Evolutionary conservation across 2,113 vertebrate species (phyloP).

Genomic region (Gila orcuttii): DNA sequence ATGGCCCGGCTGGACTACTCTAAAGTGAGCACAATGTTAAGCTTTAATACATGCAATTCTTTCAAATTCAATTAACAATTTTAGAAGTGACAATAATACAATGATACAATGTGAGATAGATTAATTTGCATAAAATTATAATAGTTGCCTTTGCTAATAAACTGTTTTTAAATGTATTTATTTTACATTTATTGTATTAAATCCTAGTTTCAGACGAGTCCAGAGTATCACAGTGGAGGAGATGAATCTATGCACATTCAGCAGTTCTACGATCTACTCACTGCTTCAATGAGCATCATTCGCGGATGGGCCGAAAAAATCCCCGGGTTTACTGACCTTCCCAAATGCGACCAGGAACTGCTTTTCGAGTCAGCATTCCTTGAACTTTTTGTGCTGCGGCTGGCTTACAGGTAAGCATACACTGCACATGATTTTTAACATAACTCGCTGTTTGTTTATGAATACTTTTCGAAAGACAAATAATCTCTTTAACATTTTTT

Average conservation of each 20-base stretch:
- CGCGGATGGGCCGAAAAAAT: constrained; percentile 93
- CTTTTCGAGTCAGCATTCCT: constrained; percentile 96
- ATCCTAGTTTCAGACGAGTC: constrained; percentile 89
- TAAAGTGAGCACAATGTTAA: constrained; percentile 79
- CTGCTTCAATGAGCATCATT: constrained; percentile 96
- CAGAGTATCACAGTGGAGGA: constrained; percentile 85
- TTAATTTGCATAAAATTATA: neutral
- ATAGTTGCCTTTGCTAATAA: neutral
- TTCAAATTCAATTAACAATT: neutral
- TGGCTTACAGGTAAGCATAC: constrained; percentile 87
- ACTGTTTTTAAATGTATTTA: too few relatives aligned
- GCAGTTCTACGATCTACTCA: constrained; percentile 95
- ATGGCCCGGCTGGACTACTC: constrained; percentile 91
- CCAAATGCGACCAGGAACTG: constrained; percentile 91
- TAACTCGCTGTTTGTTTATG: neutral
- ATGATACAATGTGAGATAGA: neutral
- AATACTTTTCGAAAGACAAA: neutral
- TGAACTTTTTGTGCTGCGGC: constrained; percentile 93
- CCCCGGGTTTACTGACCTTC: constrained; percentile 87
- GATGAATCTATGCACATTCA: constrained; percentile 93
- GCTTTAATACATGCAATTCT: neutral
- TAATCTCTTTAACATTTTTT: neutral
- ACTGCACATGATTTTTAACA: neutral
- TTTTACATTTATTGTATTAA: constrained; percentile 41
- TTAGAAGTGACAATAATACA: neutral